phyloP scores from a whole-genome alignment of 2,888 invertebrate genomes.

The Clitarchus hookeri region DNA sequence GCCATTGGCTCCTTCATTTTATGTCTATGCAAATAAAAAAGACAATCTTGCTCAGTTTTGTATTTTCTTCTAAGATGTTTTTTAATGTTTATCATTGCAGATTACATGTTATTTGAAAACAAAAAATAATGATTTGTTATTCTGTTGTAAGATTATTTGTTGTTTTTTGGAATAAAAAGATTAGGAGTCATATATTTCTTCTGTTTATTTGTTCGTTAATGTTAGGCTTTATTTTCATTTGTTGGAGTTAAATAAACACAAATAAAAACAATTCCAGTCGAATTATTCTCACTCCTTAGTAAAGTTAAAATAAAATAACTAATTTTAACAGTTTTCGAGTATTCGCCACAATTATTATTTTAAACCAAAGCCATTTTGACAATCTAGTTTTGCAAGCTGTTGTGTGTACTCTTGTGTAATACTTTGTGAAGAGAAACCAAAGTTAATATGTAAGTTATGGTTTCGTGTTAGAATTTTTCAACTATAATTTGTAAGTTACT shows the following conservation, averaged over 20 bases:
- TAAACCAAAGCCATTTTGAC: too few species aligned
- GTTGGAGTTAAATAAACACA: constrained; percentile 26
- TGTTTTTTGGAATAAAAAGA: neutral
- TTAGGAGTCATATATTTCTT: constrained; percentile 1
- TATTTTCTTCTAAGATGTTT: neutral
- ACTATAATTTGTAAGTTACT: too few species aligned
- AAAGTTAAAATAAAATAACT: too few species aligned
- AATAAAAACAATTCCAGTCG: neutral
- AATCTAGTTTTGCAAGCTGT: too few species aligned
- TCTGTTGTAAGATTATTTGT: constrained; percentile 14
- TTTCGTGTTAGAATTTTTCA: too few species aligned
- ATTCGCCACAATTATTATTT: too few species aligned
- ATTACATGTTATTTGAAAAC: neutral
- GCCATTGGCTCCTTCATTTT: neutral
- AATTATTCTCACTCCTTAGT: too few species aligned
- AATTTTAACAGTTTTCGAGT: too few species aligned
- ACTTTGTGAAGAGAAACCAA: too few species aligned
- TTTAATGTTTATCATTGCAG: neutral
- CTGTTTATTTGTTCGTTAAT: constrained; percentile 30
- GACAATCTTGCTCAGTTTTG: neutral
- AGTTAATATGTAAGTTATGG: too few species aligned
- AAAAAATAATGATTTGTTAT: constrained; percentile 6
- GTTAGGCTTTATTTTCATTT: constrained; percentile 31
- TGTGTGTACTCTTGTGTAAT: too few species aligned
- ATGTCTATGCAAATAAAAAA: neutral